phyloP scores from a whole-genome alignment of 2,888 invertebrate species.

The Hirtodrosophila trivittata region DNA sequence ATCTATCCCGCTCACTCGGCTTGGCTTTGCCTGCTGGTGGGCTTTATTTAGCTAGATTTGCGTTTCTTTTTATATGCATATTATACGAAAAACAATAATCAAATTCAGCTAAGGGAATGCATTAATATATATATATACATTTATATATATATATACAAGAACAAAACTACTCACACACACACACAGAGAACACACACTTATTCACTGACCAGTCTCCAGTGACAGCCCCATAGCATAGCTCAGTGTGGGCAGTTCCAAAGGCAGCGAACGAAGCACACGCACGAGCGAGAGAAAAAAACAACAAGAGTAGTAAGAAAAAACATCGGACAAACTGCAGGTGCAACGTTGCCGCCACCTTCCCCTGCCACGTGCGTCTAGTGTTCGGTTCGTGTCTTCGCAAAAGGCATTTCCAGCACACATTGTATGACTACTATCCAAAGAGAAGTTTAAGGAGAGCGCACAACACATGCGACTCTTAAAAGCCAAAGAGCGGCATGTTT shows the following conservation, averaged over 20 bases:
- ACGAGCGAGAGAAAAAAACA: slow-evolving; percentile 54
- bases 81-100: slow-evolving; percentile 65
- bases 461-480: slow-evolving; percentile 47
- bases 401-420: slow-evolving; percentile 16
- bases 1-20: slow-evolving; percentile 9
- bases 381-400: slow-evolving; percentile 12
- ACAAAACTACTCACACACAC: slow-evolving; percentile 13
- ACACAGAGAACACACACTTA: slow-evolving; percentile 13
- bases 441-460: slow-evolving; percentile 49
- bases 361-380: slow-evolving; percentile 5
- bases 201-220: slow-evolving; percentile 59
- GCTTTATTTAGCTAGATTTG: slow-evolving; percentile 44
- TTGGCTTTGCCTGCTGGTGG: slow-evolving; percentile 16
- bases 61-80: slow-evolving; percentile 67
- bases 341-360: slow-evolving; percentile 28
- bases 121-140: slow-evolving; percentile 4
- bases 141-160: slow-evolving; percentile 7
- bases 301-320: slow-evolving; percentile 26
- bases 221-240: slow-evolving; percentile 35
- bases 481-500: slow-evolving; percentile 46
- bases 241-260: slow-evolving; percentile 62
- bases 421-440: slow-evolving; percentile 16
- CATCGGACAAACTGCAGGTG: slow-evolving; percentile 65
- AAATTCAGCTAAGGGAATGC: slow-evolving; percentile 1
- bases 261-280: slow-evolving; percentile 30